These are phyloP conservation scores for Gyrodactylus salaris DNA, from an alignment of 1,140 invertebrate species.

Conservation along the genomic window DNA sequence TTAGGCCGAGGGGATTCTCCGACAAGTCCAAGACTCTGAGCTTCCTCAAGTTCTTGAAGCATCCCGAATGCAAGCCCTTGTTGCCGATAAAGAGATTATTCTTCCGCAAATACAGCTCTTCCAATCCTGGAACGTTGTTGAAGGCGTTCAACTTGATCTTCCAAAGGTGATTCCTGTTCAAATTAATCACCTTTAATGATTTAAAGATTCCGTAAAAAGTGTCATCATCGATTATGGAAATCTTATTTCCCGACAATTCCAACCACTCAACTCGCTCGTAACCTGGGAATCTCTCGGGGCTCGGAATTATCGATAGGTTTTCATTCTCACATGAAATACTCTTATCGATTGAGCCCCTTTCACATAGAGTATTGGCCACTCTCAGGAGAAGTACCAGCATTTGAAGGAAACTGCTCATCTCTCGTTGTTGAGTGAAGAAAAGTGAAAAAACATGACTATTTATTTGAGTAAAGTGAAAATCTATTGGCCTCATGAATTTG, in stretches of 20 bases:
- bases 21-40: neutral
- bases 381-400: no score
- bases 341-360: neutral
- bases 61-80: neutral
- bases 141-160: neutral
- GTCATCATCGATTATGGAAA: neutral
- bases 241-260: neutral
- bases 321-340: neutral
- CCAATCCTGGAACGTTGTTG: neutral
- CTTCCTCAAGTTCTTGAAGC: neutral
- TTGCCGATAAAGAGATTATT: neutral
- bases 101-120: neutral
- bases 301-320: neutral
- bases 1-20: constrained; percentile 2
- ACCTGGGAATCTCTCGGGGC: neutral
- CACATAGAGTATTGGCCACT: no score
- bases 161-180: neutral
- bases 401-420: no score
- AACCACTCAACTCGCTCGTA: neutral
- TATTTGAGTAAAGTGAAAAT: no score
- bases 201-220: neutral
- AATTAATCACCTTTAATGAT: neutral
- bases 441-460: no score
- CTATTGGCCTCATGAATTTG: no score
- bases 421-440: no score